Evolutionary conservation across 2,113 vertebrate genomes (phyloP).

Genomic region (Potamarius usumacintae): DNA sequence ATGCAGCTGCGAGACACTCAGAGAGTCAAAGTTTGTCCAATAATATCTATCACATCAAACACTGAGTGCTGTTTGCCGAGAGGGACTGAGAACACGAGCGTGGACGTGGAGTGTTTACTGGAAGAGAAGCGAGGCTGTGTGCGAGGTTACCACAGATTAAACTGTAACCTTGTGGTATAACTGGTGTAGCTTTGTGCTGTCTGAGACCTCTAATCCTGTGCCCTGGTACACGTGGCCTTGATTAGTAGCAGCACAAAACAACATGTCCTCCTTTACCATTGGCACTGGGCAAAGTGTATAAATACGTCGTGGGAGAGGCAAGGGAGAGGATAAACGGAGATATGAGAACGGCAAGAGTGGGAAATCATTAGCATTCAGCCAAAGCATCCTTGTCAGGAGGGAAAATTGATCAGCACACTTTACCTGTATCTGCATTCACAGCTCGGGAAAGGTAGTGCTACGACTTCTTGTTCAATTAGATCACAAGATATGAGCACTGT

Average conservation of each 20-base stretch:
- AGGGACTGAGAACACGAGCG: not conserved
- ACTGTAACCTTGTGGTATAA: conserved; percentile 71
- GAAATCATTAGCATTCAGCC: conserved; percentile 90
- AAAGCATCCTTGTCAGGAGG: conserved; percentile 89
- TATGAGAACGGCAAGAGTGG: not conserved
- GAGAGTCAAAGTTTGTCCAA: conserved; percentile 29
- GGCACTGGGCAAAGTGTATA: conserved; percentile 87
- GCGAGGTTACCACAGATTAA: conserved; percentile 61
- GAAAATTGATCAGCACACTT: conserved; percentile 96
- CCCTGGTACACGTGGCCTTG: conserved; percentile 86
- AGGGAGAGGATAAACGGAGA: conserved; percentile 7
- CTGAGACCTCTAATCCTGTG: conserved; percentile 89
- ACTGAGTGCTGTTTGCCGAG: not conserved
- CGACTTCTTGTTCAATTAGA: conserved; percentile 70
- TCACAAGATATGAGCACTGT: conserved; percentile 8
- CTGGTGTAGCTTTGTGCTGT: conserved; percentile 72
- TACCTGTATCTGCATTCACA: conserved; percentile 93
- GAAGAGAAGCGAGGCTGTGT: not conserved
- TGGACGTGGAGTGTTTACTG: not conserved
- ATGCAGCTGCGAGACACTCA: conserved; percentile 24
- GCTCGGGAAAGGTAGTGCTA: conserved; percentile 83
- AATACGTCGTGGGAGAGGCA: conserved; percentile 82
- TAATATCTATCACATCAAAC: conserved; percentile 28
- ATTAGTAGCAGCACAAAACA: conserved; percentile 94
- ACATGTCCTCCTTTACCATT: conserved; percentile 81